These are phyloP conservation scores for Calliopsis andreniformis DNA, from an alignment of 1,140 invertebrate species.

Conservation along the genomic window DNA sequence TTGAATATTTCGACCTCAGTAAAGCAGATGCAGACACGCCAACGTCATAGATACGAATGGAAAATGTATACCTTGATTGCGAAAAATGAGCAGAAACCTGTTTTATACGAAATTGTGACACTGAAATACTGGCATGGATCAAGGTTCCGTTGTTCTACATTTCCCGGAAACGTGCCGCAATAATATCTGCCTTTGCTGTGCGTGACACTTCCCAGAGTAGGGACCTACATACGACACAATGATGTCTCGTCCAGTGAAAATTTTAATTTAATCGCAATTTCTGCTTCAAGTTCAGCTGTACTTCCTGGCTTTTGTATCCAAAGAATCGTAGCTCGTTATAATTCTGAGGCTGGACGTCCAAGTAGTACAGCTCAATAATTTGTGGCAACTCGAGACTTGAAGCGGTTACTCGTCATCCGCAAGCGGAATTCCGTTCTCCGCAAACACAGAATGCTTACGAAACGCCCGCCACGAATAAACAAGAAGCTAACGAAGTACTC, in stretches of 20 bases:
- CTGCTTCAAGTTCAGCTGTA: no score
- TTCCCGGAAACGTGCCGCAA: neutral
- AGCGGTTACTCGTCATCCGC: neutral
- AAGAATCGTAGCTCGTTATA: neutral
- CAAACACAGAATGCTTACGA: neutral
- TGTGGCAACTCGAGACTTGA: neutral
- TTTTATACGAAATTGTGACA: constrained; percentile 24
- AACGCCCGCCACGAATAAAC: neutral
- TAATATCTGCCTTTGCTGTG: neutral
- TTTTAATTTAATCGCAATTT: no score
- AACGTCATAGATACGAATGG: neutral
- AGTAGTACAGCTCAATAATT: neutral
- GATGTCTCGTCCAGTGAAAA: no score
- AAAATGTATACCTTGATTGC: constrained; percentile 13
- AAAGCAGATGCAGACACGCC: neutral
- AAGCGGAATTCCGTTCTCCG: constrained; percentile 7
- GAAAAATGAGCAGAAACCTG: neutral
- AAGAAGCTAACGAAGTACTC: constrained; percentile 10
- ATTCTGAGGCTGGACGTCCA: no score
- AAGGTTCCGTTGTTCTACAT: neutral
- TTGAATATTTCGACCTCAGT: constrained; percentile 33
- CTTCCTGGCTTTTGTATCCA: no score
- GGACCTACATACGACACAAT: no score
- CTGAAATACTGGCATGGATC: neutral
- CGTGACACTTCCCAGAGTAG: no score